Conservation (phyloP, 2,113 vertebrate genomes). For the Chloebia gouldiae region DNA sequence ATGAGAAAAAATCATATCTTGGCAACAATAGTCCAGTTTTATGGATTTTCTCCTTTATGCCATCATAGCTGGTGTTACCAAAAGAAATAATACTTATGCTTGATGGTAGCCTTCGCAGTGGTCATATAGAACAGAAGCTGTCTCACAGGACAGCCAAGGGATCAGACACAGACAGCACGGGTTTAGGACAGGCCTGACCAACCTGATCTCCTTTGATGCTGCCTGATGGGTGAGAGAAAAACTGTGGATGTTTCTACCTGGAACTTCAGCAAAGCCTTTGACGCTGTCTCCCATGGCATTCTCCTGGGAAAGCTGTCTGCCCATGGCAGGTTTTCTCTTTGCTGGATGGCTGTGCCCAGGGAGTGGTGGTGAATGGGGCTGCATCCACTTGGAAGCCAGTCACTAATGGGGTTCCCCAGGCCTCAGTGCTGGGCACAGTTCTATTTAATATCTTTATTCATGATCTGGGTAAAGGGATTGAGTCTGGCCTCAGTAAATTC, state of each 20-base stretch:
- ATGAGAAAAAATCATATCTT: not conserved
- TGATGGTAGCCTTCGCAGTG: not conserved
- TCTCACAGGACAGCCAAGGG: not conserved
- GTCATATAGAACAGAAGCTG: not conserved
- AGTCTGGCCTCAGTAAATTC: fast-evolving
- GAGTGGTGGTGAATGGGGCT: no score
- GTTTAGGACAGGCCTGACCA: not conserved
- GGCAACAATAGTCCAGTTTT: not conserved
- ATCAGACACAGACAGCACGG: fast-evolving
- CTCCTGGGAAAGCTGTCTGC: not conserved
- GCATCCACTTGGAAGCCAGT: no score
- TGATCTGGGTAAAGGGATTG: not conserved
- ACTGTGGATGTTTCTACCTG: not conserved
- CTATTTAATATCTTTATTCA: not conserved
- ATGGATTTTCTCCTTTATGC: not conserved
- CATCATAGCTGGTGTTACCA: not conserved
- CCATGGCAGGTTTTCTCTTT: not conserved
- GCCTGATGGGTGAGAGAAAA: not conserved
- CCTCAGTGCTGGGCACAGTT: no score
- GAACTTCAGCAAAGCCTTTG: not conserved
- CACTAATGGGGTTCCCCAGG: fast-evolving
- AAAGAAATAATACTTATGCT: not conserved
- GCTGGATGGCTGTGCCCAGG: not conserved
- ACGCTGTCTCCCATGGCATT: not conserved
- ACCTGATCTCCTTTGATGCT: not conserved